phyloP scores from a whole-genome alignment of 1,140 invertebrate genomes.

The Lordiphosa stackelbergi region DNA sequence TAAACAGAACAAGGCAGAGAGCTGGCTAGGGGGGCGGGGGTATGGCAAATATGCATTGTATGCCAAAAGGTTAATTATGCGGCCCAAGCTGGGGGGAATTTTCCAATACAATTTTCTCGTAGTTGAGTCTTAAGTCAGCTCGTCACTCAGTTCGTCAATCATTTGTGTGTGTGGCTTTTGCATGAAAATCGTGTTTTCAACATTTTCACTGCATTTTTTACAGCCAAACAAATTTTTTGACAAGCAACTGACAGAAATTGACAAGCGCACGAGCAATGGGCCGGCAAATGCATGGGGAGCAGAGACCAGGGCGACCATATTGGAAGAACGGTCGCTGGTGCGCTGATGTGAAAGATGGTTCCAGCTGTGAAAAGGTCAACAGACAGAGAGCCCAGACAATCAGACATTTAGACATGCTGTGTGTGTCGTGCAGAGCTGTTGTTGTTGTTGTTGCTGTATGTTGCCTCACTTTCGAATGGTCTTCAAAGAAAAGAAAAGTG shows the following conservation, averaged over 20 bases:
- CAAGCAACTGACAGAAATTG: conserved; percentile 75
- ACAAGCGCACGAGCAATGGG: conserved; percentile 67
- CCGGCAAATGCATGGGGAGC: conserved; percentile 41
- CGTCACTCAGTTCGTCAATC: conserved; percentile 57
- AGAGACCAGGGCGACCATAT: conserved; percentile 15
- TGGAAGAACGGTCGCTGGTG: conserved; percentile 35
- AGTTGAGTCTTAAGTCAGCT: conserved; percentile 12
- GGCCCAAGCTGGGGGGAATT: conserved; percentile 2
- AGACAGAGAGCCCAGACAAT: conserved; percentile 27
- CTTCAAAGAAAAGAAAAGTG: conserved; percentile 68
- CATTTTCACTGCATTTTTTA: conserved; percentile 67
- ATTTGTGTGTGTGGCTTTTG: conserved; percentile 45
- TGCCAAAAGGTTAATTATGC: conserved; percentile 69
- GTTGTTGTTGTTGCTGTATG: conserved; percentile 22
- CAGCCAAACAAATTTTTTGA: conserved; percentile 71
- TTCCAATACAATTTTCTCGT: conserved; percentile 42
- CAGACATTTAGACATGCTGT: conserved; percentile 55
- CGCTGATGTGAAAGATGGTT: conserved; percentile 60
- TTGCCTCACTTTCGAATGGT: conserved; percentile 61
- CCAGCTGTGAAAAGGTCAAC: conserved; percentile 74
- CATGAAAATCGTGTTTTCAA: conserved; percentile 69
- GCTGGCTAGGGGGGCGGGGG: conserved; percentile 5
- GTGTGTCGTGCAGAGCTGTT: conserved; percentile 54
- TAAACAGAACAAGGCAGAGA: conserved; percentile 22
- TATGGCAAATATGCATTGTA: conserved; percentile 37